Percentiles rank a stretch among this genome's conserved stretches.
phyloP scores from a whole-genome alignment of 2,113 vertebrate genomes.

The Xiphorhynchus elegans region DNA sequence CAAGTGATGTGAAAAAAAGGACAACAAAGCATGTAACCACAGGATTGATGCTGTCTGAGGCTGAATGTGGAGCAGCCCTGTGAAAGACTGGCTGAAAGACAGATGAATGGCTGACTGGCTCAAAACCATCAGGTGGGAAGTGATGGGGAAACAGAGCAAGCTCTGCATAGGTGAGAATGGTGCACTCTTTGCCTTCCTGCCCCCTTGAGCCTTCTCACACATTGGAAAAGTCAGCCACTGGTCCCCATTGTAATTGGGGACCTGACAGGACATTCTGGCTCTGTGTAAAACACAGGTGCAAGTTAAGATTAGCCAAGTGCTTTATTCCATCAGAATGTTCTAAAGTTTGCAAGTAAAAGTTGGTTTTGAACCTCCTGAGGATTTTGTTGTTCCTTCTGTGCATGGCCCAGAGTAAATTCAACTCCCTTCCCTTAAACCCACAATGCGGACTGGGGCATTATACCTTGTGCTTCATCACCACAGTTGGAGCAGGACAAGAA shows the following conservation, averaged over 20 bases:
- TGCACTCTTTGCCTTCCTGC: background rate
- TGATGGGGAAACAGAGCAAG: background rate
- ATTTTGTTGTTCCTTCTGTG: rapidly evolving
- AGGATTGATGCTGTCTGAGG: background rate
- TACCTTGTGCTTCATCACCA: background rate
- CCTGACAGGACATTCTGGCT: background rate
- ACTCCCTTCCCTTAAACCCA: background rate
- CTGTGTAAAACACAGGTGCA: background rate
- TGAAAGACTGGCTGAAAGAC: too few species aligned
- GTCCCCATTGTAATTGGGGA: background rate
- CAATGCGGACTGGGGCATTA: rapidly evolving
- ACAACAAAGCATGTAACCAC: background rate
- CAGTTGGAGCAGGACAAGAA: background rate
- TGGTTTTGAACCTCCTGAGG: background rate
- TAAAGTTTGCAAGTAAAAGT: background rate
- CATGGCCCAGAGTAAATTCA: background rate
- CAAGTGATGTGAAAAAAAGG: background rate
- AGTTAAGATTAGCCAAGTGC: background rate
- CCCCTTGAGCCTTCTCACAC: background rate
- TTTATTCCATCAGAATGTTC: background rate
- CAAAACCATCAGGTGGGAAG: background rate
- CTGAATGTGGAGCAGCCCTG: background rate
- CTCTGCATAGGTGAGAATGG: background rate
- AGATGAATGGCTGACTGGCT: background rate
- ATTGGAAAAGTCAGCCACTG: background rate